Evolutionary conservation across 2,113 vertebrate genomes (phyloP), one percentile per base, ranked within the genome.

Genomic region (Motacilla tschutschensis): DNA sequence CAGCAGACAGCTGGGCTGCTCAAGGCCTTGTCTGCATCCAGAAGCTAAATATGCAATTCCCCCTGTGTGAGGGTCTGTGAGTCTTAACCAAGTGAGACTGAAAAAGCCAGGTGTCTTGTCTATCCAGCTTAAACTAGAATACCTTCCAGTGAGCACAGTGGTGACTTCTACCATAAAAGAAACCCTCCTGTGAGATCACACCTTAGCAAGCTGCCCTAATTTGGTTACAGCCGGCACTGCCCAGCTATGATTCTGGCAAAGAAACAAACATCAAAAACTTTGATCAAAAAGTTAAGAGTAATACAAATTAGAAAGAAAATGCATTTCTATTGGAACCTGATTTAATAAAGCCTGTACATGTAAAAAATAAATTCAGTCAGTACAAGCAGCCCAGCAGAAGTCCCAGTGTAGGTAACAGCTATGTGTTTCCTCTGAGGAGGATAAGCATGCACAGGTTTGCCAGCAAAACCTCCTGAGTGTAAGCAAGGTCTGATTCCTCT

Each of bases 1-100:
- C 36, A 83, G 85, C 62, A 85, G 83, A 85, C 62, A 88, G 78
- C 59, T 35, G 35, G 36, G 60, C 64, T 91, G 62, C 29, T 88
- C 64, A 91, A 88, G 81, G 78, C 81, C 60, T 70, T 47, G 53
- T 51, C 78, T 82, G 44, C 17, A 21, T 25, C 36, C n/a, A 64
- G 41, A 92, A 79, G 60, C 77, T 71, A 92, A 79, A 55, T 38
- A 79, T 9, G 24, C 46, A 67, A 41, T 53, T 91, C 65, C 87
- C 69, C 28, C 73, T 63, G 31, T 14, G 6, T 44, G 13, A 36
- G 24, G 46, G 76, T 26, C 69, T 31, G 2, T 0, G 0, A 78
- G 29, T 8, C 41, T 71, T 16, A 17, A 69, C 4, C 29, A 87
- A 35, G 5, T 20, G 12, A 63, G 28, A 16, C 36, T 69, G 29